These are phyloP conservation scores for Heliconius ethilla DNA, from an alignment of 2,888 invertebrate genomes.

Conservation along the genomic window DNA sequence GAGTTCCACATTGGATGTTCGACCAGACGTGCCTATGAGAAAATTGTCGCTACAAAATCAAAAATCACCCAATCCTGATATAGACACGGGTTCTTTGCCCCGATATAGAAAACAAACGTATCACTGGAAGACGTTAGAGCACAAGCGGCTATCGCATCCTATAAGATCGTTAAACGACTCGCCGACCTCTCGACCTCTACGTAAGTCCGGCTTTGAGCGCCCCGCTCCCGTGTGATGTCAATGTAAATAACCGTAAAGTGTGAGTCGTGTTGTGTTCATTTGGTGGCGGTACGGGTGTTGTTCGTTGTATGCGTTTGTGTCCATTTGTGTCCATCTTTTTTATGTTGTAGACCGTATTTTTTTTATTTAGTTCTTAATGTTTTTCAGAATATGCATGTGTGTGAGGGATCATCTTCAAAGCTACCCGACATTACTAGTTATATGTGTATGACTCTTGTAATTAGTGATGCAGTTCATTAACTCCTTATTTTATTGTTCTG, in stretches of 20 bases:
- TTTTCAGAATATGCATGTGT: not conserved
- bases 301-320: constrained; percentile 31
- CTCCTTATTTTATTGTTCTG: not conserved
- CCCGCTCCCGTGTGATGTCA: constrained; percentile 52
- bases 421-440: not conserved
- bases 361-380: not conserved
- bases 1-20: constrained; percentile 50
- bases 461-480: constrained; percentile 23
- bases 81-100: constrained; percentile 66
- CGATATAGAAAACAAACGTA: constrained; percentile 63
- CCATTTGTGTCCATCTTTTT: constrained; percentile 21
- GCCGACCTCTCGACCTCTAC: constrained; percentile 65
- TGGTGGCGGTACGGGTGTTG: constrained; percentile 43
- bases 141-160: constrained; percentile 75
- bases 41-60: constrained; percentile 69
- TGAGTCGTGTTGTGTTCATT: constrained; percentile 44
- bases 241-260: constrained; percentile 65
- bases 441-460: not conserved
- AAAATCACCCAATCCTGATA: constrained; percentile 52
- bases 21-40: constrained; percentile 52
- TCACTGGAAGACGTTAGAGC: constrained; percentile 74
- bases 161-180: constrained; percentile 70
- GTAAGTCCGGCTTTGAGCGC: constrained; percentile 72
- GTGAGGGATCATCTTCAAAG: constrained; percentile 2
- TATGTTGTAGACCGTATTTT: not conserved